Base-by-base conservation (phyloP, 2,888 invertebrate genomes). In the Entomobrya multifasciata region DNA sequence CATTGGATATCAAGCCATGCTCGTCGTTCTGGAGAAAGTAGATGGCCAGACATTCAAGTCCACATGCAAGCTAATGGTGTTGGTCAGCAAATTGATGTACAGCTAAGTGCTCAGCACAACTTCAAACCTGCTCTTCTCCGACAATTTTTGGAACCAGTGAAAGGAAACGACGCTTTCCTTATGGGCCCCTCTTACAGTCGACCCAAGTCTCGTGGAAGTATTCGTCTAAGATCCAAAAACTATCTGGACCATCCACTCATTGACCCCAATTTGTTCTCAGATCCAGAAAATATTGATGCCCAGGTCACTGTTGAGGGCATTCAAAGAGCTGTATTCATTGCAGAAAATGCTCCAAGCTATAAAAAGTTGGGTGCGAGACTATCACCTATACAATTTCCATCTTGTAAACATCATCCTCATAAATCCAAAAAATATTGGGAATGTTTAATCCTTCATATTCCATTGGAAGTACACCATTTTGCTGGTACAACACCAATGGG, bases 31-130 rank as follows among this genome's bases (percentile, higher is more conserved):
- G 88, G 82, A 15, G 84, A 70, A 10, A 44, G 72, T 49, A 20
- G 70, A 2, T 89, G 90, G 88, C 88, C 90, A 8, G 90, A 90
- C 44, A 57, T 83, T 0, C 87, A 87, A 27, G 55, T 86, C 13
- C 49, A 79, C 2, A 22, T 89, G n/a, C 36, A 70, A 11, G 83
- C 87, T 10, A n/a, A 49, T 20, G 78, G 77, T 13, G 55, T 77
- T 13, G 77, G 88, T 25, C 30, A 83, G 47, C 67, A 52, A 0
- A 77, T 83, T 36, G 89, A 74, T 11, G 65, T 44, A 25, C 82
- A 79, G 6, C 55, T 88, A 13, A 72, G 82, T 0, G 78, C 74
- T 10, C 80, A 74, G 20, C 87, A 86, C 52, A 79, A 86, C 20
- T 13, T 89, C 2, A 49, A 79, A 20, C 55, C 62, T 47, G 84